These are phyloP conservation scores for Harpalus rubripes DNA, from an alignment of 2,888 invertebrate species.

Conservation along the genomic window DNA sequence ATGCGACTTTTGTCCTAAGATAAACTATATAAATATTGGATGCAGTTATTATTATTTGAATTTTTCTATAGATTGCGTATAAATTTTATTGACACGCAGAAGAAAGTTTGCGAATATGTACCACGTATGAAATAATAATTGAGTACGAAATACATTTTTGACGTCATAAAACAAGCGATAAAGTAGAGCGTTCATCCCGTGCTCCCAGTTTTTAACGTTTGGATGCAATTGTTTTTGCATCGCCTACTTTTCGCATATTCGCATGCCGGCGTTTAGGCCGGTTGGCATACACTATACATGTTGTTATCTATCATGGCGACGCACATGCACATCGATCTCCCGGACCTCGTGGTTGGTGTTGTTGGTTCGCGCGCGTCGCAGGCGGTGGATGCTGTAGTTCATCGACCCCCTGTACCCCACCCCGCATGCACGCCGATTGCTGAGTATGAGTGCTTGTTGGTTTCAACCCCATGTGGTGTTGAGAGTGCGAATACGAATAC, in stretches of 20 bases:
- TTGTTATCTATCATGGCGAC: conserved; percentile 63
- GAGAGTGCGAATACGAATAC: conserved; percentile 5
- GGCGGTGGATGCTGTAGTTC: conserved; percentile 49
- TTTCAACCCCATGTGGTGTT: conserved; percentile 45
- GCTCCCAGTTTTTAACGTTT: conserved; percentile 2
- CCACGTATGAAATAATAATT: background rate
- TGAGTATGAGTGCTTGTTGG: background rate
- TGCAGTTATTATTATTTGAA: conserved; percentile 30
- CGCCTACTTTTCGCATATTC: conserved; percentile 35
- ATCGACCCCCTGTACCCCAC: conserved; percentile 55
- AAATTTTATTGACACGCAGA: conserved; percentile 35
- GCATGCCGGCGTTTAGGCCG: conserved; percentile 37
- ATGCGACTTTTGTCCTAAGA: conserved; percentile 55
- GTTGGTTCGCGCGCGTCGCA: conserved; percentile 54
- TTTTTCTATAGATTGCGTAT: conserved; percentile 28
- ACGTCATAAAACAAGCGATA: background rate
- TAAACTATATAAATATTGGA: conserved; percentile 50
- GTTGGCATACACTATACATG: conserved; percentile 36
- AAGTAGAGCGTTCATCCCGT: background rate
- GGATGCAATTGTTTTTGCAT: conserved; percentile 32
- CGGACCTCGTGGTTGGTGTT: conserved; percentile 29
- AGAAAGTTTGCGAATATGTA: conserved; percentile 31
- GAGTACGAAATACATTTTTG: background rate
- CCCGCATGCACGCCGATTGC: background rate
- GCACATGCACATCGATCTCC: conserved; percentile 60